Conservation (phyloP, 2,888 invertebrate genomes). For the Oxyscelio sp. region DNA sequence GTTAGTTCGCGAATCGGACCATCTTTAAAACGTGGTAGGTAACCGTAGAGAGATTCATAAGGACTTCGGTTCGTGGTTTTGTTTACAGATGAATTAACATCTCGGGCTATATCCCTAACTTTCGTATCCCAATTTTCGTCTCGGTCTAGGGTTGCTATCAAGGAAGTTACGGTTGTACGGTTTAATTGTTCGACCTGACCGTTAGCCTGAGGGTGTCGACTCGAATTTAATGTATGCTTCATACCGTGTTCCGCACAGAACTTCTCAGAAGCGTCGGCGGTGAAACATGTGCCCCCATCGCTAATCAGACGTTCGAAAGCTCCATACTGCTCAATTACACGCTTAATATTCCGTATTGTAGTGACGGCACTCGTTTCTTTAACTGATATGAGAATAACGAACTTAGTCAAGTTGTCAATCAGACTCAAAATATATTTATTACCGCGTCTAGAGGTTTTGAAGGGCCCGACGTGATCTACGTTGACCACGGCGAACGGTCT, state of each 20-base stretch:
- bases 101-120: background rate
- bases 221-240: constrained; percentile 31
- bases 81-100: constrained; percentile 3
- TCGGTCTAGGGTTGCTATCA: background rate
- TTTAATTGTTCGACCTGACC: constrained; percentile 30
- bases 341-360: background rate
- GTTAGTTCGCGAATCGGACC: background rate
- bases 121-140: background rate
- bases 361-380: background rate
- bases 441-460: constrained; percentile 35
- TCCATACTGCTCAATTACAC: background rate
- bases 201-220: constrained; percentile 32
- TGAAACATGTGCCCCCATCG: constrained; percentile 31
- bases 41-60: constrained; percentile 15
- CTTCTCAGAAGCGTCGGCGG: constrained; percentile 1
- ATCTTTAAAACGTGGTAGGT: constrained; percentile 30
- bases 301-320: background rate
- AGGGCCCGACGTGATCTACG: constrained; percentile 70
- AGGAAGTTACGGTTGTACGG: background rate
- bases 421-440: constrained; percentile 13
- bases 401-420: background rate
- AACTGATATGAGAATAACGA: background rate
- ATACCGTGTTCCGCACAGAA: constrained; percentile 23
- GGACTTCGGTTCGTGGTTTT: constrained; percentile 2
- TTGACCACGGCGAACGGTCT: constrained; percentile 68